Base-by-base conservation (phyloP, 1,140 invertebrate genomes). In the Zaprionus taronus region DNA sequence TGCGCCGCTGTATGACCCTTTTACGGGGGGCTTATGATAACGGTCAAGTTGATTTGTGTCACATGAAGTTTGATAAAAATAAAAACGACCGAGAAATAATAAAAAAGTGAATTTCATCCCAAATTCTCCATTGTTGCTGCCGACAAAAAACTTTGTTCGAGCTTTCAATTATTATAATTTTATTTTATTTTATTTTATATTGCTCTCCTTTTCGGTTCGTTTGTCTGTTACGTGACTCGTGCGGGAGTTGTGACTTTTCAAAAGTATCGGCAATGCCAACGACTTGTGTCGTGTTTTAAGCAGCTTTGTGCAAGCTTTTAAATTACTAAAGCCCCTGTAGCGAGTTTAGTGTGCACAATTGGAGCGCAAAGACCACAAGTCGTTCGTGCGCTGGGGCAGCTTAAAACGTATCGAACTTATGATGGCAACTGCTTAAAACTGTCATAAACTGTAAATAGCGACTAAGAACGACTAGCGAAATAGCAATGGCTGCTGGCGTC, bases 361-460 rank as follows among this genome's bases (percentile, higher is more conserved):
- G 56, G 34, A 51, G 49, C 15, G 20, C 11, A n/a, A 22, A 49
- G 47, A 5, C 15, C 24, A 5, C n/a, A 55, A 56, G 64, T 55
- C 36, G 15, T 20, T 15, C 11, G 15, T 44, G 20, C n/a, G 17
- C 44, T 26, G 31, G 34, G 20, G 22, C 20, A 34, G 66, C 41
- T 44, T 47, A 68, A 34, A 34, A 63, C 28, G 31, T 63, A 31
- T 11, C 12, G 51, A 73, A 57, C 51, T 15, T 53, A 28, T 31
- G 51, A 71, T 75, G 61, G 36, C 74, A 68, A 75, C 47, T 69
- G 68, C 61, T 72, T 73, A 58, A 83, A 83, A 83, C 73, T 84
- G 77, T 84, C 77, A 83, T 80, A 84, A 83, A 80, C 81, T 84
- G 73, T 62, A 81, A 84, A 84, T 73, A 64, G 38, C 70, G 60